Conservation (phyloP, 2,888 invertebrate species). For the Cheiracanthium punctorium region DNA sequence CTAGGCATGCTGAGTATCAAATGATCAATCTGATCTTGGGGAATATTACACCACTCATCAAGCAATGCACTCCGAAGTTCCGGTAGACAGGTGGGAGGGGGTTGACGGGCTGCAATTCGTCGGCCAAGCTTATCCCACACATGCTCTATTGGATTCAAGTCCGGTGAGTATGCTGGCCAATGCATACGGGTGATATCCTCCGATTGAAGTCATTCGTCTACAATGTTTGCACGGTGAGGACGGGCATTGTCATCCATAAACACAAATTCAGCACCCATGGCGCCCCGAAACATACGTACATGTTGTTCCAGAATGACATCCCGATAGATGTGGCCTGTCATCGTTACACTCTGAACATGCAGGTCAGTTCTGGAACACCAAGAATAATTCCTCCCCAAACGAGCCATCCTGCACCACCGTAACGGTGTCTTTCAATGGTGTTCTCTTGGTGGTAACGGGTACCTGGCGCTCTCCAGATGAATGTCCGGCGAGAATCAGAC, state of each 20-base stretch:
- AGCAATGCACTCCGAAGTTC: slow-evolving; percentile 13
- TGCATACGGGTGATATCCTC: no score
- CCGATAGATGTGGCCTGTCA: slow-evolving; percentile 22
- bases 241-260: slow-evolving; percentile 9
- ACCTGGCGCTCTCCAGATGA: slow-evolving; percentile 1
- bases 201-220: background rate
- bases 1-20: slow-evolving; percentile 15
- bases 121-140: background rate
- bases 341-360: background rate
- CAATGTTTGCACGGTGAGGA: background rate
- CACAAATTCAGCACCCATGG: slow-evolving; percentile 8
- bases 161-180: slow-evolving; percentile 23
- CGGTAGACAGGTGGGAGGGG: slow-evolving; percentile 5
- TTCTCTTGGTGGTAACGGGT: slow-evolving; percentile 6
- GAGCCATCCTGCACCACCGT: background rate
- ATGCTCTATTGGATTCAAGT: background rate
- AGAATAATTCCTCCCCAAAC: slow-evolving; percentile 5
- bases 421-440: slow-evolving; percentile 14
- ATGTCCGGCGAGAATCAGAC: background rate
- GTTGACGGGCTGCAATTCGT: slow-evolving; percentile 8
- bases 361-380: background rate
- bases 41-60: background rate
- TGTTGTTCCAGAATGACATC: slow-evolving; percentile 17
- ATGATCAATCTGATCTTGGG: background rate
- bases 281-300: slow-evolving; percentile 17